Evolutionary conservation across 2,888 invertebrate genomes (phyloP).

Genomic region (Molanna angustata): DNA sequence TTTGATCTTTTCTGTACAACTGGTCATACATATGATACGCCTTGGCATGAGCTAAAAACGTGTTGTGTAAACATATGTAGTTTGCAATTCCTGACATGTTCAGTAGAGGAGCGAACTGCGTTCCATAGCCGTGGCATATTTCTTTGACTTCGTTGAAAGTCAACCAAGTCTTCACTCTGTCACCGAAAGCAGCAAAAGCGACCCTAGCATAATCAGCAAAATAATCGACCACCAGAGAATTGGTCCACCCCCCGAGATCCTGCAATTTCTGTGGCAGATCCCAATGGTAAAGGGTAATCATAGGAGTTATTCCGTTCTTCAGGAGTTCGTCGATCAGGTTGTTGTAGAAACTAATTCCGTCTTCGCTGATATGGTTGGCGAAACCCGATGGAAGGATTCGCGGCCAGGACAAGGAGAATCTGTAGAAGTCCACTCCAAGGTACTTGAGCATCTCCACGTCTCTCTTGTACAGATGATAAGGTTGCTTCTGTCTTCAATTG

Average conservation of each 20-base stretch:
- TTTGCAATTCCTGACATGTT: slow-evolving; percentile 40
- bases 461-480: slow-evolving; percentile 54
- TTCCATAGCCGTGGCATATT: slow-evolving; percentile 41
- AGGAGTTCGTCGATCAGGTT: slow-evolving; percentile 52
- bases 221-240: slow-evolving; percentile 39
- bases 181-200: slow-evolving; percentile 40
- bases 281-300: slow-evolving; percentile 47
- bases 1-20: slow-evolving; percentile 35
- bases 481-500: slow-evolving; percentile 47
- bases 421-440: slow-evolving; percentile 42
- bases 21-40: slow-evolving; percentile 38
- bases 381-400: slow-evolving; percentile 55
- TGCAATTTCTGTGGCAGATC: slow-evolving; percentile 44
- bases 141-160: slow-evolving; percentile 48
- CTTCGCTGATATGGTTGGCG: slow-evolving; percentile 47
- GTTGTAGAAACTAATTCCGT: slow-evolving; percentile 54
- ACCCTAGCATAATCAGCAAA: slow-evolving; percentile 42
- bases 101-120: slow-evolving; percentile 35
- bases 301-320: slow-evolving; percentile 52
- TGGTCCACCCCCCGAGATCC: slow-evolving; percentile 45
- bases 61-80: slow-evolving; percentile 43
- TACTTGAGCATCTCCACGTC: slow-evolving; percentile 38
- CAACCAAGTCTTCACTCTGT: slow-evolving; percentile 47
- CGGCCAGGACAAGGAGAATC: slow-evolving; percentile 54
- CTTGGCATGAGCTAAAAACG: slow-evolving; percentile 48